Base-by-base conservation (phyloP, 2,888 invertebrate species). In the Torymus auratus region DNA sequence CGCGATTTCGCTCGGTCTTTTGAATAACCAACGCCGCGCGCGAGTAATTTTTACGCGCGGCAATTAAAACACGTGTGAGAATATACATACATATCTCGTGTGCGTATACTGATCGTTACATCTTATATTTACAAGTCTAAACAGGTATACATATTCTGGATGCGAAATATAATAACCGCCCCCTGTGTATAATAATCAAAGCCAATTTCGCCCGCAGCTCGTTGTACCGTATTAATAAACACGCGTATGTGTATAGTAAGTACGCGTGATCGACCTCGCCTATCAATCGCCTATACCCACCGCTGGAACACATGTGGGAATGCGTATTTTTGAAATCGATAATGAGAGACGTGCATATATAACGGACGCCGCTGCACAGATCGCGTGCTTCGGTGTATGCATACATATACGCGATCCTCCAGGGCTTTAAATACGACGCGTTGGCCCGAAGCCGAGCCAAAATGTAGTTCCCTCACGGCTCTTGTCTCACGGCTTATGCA, bases 391-490 rank as follows among this genome's bases (percentile, higher is more conserved):
- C 28, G 28, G 28, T 28, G 7, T 28, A 28, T 28, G 28, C 7
- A 28, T 28, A 28, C 28, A 28, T 28, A 28, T 7, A 3, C 62
- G 56, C 52, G n/a, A n/a, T 62, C 55, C 76, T 75, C 53, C 61
- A 53, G 67, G 62, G 53, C 28, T 65, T 78, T 74, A 74, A 79
- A 74, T 79, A 69, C 58, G 62, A 56, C 55, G 58, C 23, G 52
- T 60, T 74, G 79, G 78, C 73, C 58, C 55, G 55, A 78, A 78
- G 72, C 78, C 69, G 73, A 79, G 78, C 78, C 78, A 73, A 71
- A 68, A 67, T 72, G n/a, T 74, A 64, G 55, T 53, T 60, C 23
- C 56, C 55, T 62, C 55, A 56, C 28, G 52, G n/a, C 41, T 62
- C 71, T 61, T 10, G 20, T 17, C 10, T 58, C 53, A 4, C 23